Base-by-base conservation (phyloP, 2,113 vertebrate genomes). In the Edolisoma coerulescens region DNA sequence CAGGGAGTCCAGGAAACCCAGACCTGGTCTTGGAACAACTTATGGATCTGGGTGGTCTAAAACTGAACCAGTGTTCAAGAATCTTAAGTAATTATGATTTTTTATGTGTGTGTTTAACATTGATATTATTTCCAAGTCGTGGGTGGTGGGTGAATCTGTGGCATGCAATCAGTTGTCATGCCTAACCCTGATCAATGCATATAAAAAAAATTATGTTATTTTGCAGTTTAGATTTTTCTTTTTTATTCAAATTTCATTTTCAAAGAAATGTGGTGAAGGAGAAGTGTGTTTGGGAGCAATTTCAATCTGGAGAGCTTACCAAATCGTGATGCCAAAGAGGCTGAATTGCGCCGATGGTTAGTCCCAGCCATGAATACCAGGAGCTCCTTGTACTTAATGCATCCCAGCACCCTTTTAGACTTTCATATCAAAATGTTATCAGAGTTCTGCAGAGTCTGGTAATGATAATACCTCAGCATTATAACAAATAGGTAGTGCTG, bases 401-500 rank as follows among this genome's bases (percentile, higher is more conserved):
- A 78, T 90, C 95, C 82, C 95, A 96, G 95, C 89, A 68, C 49
- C 54, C 19, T 89, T 77, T 54, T 65, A 73, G 75, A 63, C 77
- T 84, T 95, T 50, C 70, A 22, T 79, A 74, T 90, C 93, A 96
- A 96, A 97, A 96, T 47, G 27, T 93, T 98, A 91, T 96, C 96
- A 94, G 69, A 89, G 89, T 93, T 61, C 69, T 96, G 73, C 87
- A 74, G 96, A 83, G 73, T 94, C 97, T 98, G 96, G 96, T 77
- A 94, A 93, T 87, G 96, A 96, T 97, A 97, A 97, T 57, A 73
- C 91, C 65, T 86, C 77, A 93, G 95, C 76, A 35, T 89, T 97
- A 75, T 67, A 97, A 87, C 91, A 95, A 96, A 96, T 94, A 98
- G 91, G 93, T 94, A 97, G 87, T 61, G n/a, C 84, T 96, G 82